Evolutionary conservation across 2,797 vertebrate genomes (phyloP), one percentile per base, ranked within the genome.

Genomic region (Manis crassicaudata): DNA sequence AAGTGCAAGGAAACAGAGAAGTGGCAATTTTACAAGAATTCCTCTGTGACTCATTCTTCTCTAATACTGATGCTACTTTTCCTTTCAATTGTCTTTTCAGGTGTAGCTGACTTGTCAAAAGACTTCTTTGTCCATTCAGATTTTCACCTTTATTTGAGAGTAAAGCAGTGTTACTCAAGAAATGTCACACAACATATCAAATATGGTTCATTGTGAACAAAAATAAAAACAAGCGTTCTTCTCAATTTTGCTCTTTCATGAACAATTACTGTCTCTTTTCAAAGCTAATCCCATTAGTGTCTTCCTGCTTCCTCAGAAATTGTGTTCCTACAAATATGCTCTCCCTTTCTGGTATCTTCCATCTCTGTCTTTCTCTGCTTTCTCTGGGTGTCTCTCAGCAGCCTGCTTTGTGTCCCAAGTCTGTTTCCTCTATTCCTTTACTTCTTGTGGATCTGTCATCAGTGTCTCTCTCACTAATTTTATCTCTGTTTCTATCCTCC

Each of bases 91-190:
- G 72, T 43, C 35, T 67, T 76, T 80, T 65, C 58, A 40, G 60
- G 54, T 27, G 25, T 86, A 58, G 46, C 75, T 76, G 7, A 43
- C 32, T 16, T n/a, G 67, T 63, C 37, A 50, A 80, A 92, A 92
- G 76, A 35, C 25, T 63, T 94, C 58, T 50, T 88, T 70, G 60
- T 37, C 54, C 65, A 92, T 60, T 95, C 81, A 95, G 8, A 81
- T 81, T 67, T 92, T 85, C 27, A 62, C 32, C 81, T 77, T 92
- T 85, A 6, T 32, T 50, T 72, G 77, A 88, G 67, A 84, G 62
- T n/a, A 80, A 92, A 84, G 40, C 25, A 68, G 77, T 1, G 0
- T 82, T 50, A 83, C n/a, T 68, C 80, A 86, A 68, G 52, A 79
- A 18, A 43, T 76, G 77, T 80, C 80, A 27, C 37, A 56, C 21